phyloP scores from a whole-genome alignment of 2,113 vertebrate species.

The Microcebus tavaratra region DNA sequence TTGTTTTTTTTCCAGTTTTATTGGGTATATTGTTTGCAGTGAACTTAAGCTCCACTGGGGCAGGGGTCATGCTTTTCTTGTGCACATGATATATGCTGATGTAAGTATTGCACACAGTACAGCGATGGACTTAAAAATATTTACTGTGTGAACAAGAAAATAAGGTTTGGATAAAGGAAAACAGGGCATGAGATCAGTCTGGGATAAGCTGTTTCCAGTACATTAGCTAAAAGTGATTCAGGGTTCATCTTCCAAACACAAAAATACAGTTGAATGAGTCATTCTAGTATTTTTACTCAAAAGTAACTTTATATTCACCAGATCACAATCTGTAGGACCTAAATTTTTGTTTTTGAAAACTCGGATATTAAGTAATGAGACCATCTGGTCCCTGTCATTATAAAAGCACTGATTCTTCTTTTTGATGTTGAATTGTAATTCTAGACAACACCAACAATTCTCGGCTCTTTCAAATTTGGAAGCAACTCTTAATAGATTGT shows the following conservation, averaged over 20 bases:
- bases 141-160: background rate
- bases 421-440: background rate
- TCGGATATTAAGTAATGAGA: background rate
- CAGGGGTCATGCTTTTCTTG: background rate
- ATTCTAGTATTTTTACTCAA: slow-evolving; percentile 7
- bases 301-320: background rate
- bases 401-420: background rate
- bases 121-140: background rate
- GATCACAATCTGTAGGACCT: background rate
- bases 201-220: background rate
- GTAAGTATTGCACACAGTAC: background rate
- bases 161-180: background rate
- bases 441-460: background rate
- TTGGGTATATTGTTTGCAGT: background rate
- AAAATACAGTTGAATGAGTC: background rate
- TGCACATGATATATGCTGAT: background rate
- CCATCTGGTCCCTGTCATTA: background rate
- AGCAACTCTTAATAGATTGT: background rate
- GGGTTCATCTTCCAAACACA: background rate
- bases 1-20: background rate
- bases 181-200: background rate
- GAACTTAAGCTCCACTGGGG: background rate
- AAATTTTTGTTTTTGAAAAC: slow-evolving; percentile 34
- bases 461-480: slow-evolving; percentile 20
- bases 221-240: slow-evolving; percentile 5